Conservation (phyloP, 1,140 invertebrate genomes). For the Drosophila arawakana region DNA sequence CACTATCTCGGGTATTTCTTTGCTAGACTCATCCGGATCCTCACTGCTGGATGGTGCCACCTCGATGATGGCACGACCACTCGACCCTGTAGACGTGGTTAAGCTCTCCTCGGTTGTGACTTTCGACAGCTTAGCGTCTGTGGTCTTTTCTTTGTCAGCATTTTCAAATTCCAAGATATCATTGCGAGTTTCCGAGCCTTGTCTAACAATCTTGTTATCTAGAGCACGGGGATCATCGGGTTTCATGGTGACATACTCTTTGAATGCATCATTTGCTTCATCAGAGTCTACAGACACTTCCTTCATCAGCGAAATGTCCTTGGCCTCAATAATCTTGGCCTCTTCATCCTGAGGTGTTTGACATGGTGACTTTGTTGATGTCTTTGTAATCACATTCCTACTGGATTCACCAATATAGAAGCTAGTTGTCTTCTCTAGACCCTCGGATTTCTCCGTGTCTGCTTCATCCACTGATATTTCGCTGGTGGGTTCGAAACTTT, state of each 20-base stretch:
- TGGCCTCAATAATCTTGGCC: slow-evolving; percentile 62
- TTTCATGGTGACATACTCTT: slow-evolving; percentile 77
- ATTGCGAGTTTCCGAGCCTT: slow-evolving; percentile 79
- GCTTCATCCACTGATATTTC: slow-evolving; percentile 77
- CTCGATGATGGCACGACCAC: slow-evolving; percentile 64
- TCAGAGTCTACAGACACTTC: slow-evolving; percentile 79
- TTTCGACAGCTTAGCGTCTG: slow-evolving; percentile 60
- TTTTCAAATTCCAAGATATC: slow-evolving; percentile 75
- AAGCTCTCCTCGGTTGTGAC: slow-evolving; percentile 72
- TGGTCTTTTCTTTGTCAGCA: slow-evolving; percentile 63
- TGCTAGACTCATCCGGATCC: slow-evolving; percentile 72
- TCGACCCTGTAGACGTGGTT: slow-evolving; percentile 71
- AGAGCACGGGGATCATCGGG: slow-evolving; percentile 40
- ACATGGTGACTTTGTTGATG: slow-evolving; percentile 63
- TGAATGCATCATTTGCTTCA: slow-evolving; percentile 74
- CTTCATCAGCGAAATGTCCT: slow-evolving; percentile 74
- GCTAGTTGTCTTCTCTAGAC: slow-evolving; percentile 66
- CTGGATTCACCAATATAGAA: slow-evolving; percentile 84
- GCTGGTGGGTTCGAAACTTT: slow-evolving; percentile 78
- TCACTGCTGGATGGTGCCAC: slow-evolving; percentile 68
- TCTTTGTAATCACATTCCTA: slow-evolving; percentile 78
- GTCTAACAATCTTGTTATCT: slow-evolving; percentile 68
- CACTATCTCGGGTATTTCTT: slow-evolving; percentile 67
- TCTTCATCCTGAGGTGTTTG: slow-evolving; percentile 66
- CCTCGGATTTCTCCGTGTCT: slow-evolving; percentile 73